Evolutionary conservation across 2,113 vertebrate species (phyloP), one percentile per base, ranked within the genome.

Genomic region (Melanocharis versteri): DNA sequence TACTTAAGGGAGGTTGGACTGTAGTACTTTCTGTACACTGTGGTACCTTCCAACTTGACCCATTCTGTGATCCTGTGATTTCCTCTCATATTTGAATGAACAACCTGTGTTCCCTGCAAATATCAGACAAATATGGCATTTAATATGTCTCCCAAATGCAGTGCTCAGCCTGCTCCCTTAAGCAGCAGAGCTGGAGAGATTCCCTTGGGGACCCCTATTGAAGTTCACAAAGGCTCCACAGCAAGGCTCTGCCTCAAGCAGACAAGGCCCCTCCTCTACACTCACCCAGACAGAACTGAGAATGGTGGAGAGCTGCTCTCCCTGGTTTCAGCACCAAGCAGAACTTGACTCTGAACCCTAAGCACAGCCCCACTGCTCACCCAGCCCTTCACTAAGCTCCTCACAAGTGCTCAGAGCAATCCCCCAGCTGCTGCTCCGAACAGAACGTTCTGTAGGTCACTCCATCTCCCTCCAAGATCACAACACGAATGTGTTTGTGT

Each of bases 391-490:
- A 22, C 66, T 26, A 57, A 75, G 87, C 89, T 92, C 40, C 51
- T 89, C 77, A 62, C 45, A 66, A 90, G 47, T 1, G 6, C 12
- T 87, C 64, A 87, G 81, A 87, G 76, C 64, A 42, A 64, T 30
- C n/a, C 31, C 51, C 69, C 78, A 33, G 84, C 79, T 72, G 56
- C 75, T 81, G 57, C 78, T 66, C 54, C 8, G 90, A 90, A 97
- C 96, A 94, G 62, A 94, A 93, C 37, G 93, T 96, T 96, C 96
- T 80, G 19, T 50, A 80, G 85, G 70, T 78, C 90, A 57, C 50
- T 51, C 33, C 84, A 76, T 53, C 91, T 42, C 84, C 9, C 77
- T 92, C 86, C 61, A 94, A 3, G 62, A 89, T 83, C 81, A 68
- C 71, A 80, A 87, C 78, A 72, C 30, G 78, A 83, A 70, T 40